phyloP scores from a whole-genome alignment of 2,797 vertebrate species.

The Eurystomus glaucurus region DNA sequence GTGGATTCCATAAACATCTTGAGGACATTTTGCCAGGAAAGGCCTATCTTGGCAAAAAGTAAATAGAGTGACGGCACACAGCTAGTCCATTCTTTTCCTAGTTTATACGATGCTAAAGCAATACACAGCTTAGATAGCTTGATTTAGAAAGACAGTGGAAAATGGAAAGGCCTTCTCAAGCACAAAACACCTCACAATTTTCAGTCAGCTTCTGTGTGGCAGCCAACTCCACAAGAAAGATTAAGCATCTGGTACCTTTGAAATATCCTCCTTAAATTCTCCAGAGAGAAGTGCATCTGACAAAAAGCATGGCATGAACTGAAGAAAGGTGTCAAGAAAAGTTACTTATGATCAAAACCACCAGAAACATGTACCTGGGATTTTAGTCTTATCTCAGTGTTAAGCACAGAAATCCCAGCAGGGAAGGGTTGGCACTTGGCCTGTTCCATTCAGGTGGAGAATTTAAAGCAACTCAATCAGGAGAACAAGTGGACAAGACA shows the following conservation, averaged over 20 bases:
- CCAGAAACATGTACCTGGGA: not conserved
- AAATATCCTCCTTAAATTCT: constrained; percentile 52
- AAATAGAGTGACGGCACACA: not conserved
- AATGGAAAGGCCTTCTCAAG: constrained; percentile 29
- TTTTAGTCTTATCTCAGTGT: constrained; percentile 28
- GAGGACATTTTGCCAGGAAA: not conserved
- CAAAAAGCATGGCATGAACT: constrained; percentile 32
- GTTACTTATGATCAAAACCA: constrained; percentile 31
- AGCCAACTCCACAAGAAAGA: constrained; percentile 50
- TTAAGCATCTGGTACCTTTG: constrained; percentile 60
- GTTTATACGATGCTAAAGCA: not conserved
- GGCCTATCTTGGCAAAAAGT: not conserved
- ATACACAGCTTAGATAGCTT: not conserved
- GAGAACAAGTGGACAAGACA: not conserved
- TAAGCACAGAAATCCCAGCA: constrained; percentile 13
- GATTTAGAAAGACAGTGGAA: constrained; percentile 36
- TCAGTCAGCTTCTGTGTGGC: constrained; percentile 59
- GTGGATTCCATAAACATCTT: constrained; percentile 1
- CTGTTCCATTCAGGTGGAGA: not conserved
- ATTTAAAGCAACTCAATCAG: not conserved
- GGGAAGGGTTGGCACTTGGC: not conserved
- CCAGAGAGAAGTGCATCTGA: constrained; percentile 2
- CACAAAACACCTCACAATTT: constrained; percentile 38
- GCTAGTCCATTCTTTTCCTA: not conserved
- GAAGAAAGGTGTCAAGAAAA: constrained; percentile 36